Evolutionary conservation across 1,140 invertebrate species (phyloP), one percentile per base, ranked within the genome.

Genomic region (Anthonomus grandis): DNA sequence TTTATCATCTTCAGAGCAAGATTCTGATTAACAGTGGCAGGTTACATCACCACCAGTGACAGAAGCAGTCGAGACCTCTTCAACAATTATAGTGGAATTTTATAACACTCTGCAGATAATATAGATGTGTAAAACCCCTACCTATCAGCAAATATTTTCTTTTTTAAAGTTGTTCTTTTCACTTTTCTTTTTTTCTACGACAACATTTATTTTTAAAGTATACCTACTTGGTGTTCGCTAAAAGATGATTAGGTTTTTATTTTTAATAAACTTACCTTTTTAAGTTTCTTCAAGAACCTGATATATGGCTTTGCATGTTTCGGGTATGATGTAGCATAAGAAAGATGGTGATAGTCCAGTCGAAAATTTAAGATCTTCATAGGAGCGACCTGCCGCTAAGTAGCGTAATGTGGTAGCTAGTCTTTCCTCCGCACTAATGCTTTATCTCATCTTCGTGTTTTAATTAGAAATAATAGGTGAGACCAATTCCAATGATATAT

Each of bases 371-470:
- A 49, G 34, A 25, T 58, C 47, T 45, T 57, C 21, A 25, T 36
- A 52, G 4, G 49, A 51, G 19, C 56, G 56, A 10, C 39, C 56
- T 52, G 56, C 45, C 13, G 56, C 56, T 23, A 58, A 23, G 41
- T 34, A 58, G 21, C 38, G 10, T 15, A 58, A 44, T 6, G 49
- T 53, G 9, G 48, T 25, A 9, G 34, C 27, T 36, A 57, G 38
- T 44, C 36, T 39, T 49, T 48, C 46, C 27, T 49, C 55, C 3
- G 46, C 37, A 10, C 31, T 49, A 13, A 57, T 57, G 37, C 45
- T 49, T 49, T 57, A 4, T 9, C 45, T 9, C 31, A 57, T 50
- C 27, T 12, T 27, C 21, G 46, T 57, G 36, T 49, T 22, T 21
- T 13, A 2, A 49, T 57, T 44, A 9, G 46, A 9, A 39, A 57